Evolutionary conservation across 2,113 vertebrate genomes (phyloP).

Genomic region (Plotosus lineatus): DNA sequence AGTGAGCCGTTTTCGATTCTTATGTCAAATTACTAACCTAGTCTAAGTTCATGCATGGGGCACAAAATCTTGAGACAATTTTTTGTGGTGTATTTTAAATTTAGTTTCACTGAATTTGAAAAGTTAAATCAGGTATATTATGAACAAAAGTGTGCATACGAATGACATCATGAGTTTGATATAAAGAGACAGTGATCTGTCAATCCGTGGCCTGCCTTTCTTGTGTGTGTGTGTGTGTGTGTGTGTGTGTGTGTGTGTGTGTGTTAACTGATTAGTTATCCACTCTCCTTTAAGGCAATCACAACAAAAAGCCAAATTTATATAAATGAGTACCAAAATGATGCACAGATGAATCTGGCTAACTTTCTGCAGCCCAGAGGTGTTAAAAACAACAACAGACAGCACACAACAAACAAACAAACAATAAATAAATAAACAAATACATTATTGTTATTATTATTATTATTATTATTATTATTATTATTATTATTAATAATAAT

Average conservation of each 20-base stretch:
- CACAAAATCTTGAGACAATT: background rate
- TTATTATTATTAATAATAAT: constrained; percentile 8
- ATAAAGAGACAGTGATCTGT: constrained; percentile 11
- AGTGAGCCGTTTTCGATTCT: constrained; percentile 24
- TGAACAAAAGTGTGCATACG: background rate
- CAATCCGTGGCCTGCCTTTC: background rate
- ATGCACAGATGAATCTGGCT: constrained; percentile 24
- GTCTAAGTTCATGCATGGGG: constrained; percentile 10
- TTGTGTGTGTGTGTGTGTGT: constrained; percentile 21
- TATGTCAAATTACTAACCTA: constrained; percentile 26
- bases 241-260: constrained; percentile 48
- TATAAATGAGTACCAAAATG: constrained; percentile 2
- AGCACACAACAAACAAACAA: constrained; percentile 53
- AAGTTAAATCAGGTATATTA: background rate
- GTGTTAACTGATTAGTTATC: background rate
- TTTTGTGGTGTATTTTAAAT: constrained; percentile 1
- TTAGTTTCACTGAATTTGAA: background rate
- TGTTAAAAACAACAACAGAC: background rate
- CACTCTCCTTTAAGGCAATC: background rate
- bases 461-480: no score
- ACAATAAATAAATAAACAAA: no score
- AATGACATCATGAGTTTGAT: constrained; percentile 7
- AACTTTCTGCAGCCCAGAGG: constrained; percentile 66
- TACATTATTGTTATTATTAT: no score
- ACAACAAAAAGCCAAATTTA: background rate